Evolutionary conservation across 2,113 vertebrate species (phyloP).

Genomic region (Tragulus kanchil): DNA sequence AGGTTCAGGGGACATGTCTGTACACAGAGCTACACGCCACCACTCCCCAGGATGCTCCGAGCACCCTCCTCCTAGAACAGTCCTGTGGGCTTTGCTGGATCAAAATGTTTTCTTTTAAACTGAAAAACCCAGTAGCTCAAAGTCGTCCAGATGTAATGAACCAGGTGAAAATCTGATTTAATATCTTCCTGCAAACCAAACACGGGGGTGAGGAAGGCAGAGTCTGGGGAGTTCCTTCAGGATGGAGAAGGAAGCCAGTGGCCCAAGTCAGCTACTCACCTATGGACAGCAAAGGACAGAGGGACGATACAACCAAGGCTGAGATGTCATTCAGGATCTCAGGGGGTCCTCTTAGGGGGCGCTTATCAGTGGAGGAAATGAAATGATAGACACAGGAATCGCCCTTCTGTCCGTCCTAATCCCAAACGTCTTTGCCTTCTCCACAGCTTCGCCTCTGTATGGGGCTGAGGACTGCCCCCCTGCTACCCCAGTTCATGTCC

Average conservation of each 20-base stretch:
- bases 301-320: fast-evolving
- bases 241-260: neutral
- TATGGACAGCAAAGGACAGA: fast-evolving
- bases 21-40: neutral
- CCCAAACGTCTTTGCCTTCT: neutral
- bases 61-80: neutral
- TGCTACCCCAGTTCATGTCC: neutral
- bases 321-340: no score
- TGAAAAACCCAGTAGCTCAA: conserved; percentile 41
- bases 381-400: neutral
- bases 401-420: no score
- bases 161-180: conserved; percentile 45
- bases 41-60: neutral
- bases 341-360: neutral
- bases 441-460: neutral
- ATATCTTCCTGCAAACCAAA: neutral
- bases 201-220: neutral
- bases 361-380: neutral
- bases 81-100: neutral
- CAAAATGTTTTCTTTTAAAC: conserved; percentile 67
- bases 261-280: neutral
- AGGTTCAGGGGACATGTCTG: neutral
- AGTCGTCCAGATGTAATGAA: conserved; percentile 56
- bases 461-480: neutral
- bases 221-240: neutral